A percentile compares a stretch with the other conserved stretches of the same genome.
Conservation (phyloP, 2,113 vertebrate species). For the Menura novaehollandiae region DNA sequence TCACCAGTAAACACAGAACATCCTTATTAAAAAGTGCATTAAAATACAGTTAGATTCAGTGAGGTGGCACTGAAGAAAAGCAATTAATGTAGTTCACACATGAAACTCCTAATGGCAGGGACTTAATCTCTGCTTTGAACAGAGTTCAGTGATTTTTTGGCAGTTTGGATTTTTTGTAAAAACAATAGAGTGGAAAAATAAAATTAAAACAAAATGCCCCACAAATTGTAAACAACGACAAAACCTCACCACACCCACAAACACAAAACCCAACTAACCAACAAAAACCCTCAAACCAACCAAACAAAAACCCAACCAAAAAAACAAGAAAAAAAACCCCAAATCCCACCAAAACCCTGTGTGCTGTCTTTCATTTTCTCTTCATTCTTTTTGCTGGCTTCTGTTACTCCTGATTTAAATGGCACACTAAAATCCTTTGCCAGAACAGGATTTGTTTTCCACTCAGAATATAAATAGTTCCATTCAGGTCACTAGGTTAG, state of each 20-base stretch:
- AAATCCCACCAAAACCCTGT: not conserved
- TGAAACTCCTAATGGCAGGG: not conserved
- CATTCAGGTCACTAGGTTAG: not conserved
- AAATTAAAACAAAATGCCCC: not conserved
- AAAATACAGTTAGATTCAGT: not conserved
- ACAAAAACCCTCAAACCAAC: not conserved
- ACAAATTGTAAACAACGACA: not conserved
- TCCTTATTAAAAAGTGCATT: not conserved
- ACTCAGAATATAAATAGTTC: not conserved
- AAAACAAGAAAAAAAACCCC: accelerated
- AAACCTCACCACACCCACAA: not conserved
- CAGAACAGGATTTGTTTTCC: not conserved
- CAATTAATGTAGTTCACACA: not conserved
- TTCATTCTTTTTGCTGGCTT: not conserved
- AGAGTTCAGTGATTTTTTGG: not conserved
- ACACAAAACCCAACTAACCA: not conserved
- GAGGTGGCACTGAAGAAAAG: not conserved
- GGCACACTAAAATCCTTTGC: not conserved
- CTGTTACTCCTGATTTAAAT: not conserved
- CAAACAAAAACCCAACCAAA: not conserved
- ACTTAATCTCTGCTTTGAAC: not conserved
- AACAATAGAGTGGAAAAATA: not conserved
- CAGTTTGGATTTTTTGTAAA: not conserved
- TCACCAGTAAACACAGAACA: not conserved
- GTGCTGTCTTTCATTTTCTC: not conserved